A percentile compares a stretch with the other conserved stretches of the same genome.
Conservation (phyloP, 53 echinoderm and acorn worm genomes). For the Actinopyga echinites region DNA sequence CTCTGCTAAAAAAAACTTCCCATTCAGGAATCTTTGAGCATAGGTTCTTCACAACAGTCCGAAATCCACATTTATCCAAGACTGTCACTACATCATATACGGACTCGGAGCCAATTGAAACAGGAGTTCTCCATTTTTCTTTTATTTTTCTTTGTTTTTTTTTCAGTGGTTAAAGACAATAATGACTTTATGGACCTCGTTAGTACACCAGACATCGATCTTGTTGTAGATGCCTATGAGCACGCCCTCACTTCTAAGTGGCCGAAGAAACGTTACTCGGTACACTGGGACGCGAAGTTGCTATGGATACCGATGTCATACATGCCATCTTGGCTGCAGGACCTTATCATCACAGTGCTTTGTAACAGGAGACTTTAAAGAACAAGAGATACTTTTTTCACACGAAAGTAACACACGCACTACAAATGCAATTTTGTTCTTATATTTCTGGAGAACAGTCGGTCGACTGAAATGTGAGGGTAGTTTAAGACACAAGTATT, state of each 20-base stretch:
- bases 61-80: too few relatives aligned
- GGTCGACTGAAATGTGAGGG: too few relatives aligned
- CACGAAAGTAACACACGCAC: too few relatives aligned
- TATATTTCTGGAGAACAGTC: too few relatives aligned
- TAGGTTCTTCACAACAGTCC: too few relatives aligned
- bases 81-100: too few relatives aligned
- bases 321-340: constrained; percentile 37
- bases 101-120: too few relatives aligned
- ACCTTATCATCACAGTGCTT: neutral
- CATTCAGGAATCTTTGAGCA: too few relatives aligned
- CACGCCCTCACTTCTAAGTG: constrained; percentile 42
- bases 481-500: too few relatives aligned
- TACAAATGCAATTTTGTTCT: too few relatives aligned
- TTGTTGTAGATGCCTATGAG: constrained; percentile 39
- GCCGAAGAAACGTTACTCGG: constrained; percentile 46
- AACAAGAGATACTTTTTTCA: too few relatives aligned
- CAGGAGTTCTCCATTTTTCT: neutral
- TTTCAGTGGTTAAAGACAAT: constrained; percentile 16
- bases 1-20: too few relatives aligned
- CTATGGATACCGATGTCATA: constrained; percentile 46
- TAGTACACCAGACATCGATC: constrained; percentile 2
- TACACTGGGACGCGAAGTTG: constrained; percentile 42
- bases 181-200: constrained; percentile 5
- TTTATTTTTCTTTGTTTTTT: neutral
- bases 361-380: constrained; percentile 22